phyloP scores from a whole-genome alignment of 2,113 vertebrate species.

The Gnathonemus longibarbis region DNA sequence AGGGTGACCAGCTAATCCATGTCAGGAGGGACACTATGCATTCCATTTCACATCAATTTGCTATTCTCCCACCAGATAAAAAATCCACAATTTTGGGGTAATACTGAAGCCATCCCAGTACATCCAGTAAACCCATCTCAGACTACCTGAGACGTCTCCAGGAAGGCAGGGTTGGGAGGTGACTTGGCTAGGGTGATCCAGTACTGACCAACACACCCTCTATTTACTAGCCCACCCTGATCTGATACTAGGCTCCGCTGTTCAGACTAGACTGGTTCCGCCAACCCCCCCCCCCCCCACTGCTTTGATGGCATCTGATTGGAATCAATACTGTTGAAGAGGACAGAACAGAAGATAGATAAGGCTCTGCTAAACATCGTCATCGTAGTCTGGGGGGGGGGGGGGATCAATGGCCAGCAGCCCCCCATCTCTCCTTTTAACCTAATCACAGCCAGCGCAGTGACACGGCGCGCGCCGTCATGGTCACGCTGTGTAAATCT shows the following conservation, averaged over 20 bases:
- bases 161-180: slow-evolving; percentile 9
- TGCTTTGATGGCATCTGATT: slow-evolving; percentile 57
- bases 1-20: too few species aligned
- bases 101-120: not conserved
- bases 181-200: not conserved
- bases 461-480: not conserved
- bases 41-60: not conserved
- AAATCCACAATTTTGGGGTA: not conserved
- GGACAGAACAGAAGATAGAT: slow-evolving; percentile 35
- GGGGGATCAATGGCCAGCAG: not conserved
- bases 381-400: not conserved
- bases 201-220: not conserved
- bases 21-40: not conserved
- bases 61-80: not conserved
- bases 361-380: not conserved
- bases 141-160: not conserved
- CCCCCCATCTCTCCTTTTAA: not conserved
- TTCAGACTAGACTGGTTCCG: slow-evolving; percentile 42
- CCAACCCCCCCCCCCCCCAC: slow-evolving; percentile 30
- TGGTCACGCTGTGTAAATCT: not conserved
- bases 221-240: slow-evolving; percentile 1
- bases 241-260: slow-evolving; percentile 36
- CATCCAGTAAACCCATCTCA: not conserved
- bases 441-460: not conserved
- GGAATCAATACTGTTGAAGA: slow-evolving; percentile 46